phyloP scores from a whole-genome alignment of 2,797 vertebrate genomes.

The Mallotus villosus region DNA sequence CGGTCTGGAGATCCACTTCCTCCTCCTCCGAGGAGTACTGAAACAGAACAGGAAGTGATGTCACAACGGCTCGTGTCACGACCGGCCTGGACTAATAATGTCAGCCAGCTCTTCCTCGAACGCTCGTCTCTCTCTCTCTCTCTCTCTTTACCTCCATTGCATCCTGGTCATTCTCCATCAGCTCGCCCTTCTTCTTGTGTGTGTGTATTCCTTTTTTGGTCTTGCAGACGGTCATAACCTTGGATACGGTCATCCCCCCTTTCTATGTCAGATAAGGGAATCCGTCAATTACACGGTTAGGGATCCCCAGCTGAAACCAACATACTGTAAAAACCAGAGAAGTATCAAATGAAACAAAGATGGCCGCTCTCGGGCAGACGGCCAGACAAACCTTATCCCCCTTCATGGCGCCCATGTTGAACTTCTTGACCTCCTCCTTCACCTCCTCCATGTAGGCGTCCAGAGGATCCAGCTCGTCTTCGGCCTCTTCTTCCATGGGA shows the following conservation, averaged over 20 bases:
- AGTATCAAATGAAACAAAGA: too few relatives aligned
- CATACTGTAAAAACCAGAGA: too few relatives aligned
- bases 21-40: conserved; percentile 99
- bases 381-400: conserved; percentile 89
- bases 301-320: too few relatives aligned
- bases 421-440: conserved; percentile 98
- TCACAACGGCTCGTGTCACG: too few relatives aligned
- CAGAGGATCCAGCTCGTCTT: conserved; percentile 92
- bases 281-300: neutral
- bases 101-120: too few relatives aligned
- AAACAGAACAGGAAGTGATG: conserved; percentile 4
- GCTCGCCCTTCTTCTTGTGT: conserved; percentile 96
- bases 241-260: conserved; percentile 89
- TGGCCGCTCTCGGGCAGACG: neutral
- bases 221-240: conserved; percentile 93
- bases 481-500: conserved; percentile 79
- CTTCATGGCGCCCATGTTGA: conserved; percentile 94
- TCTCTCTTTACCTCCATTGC: conserved; percentile 89
- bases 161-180: conserved; percentile 99
- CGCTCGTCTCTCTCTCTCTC: neutral
- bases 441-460: conserved; percentile 99
- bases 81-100: neutral
- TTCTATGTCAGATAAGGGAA: conserved; percentile 71
- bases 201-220: conserved; percentile 89
- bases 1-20: conserved; percentile 96